Conservation (phyloP, 2,797 vertebrate species). For the Phrynocephalus forsythii region DNA sequence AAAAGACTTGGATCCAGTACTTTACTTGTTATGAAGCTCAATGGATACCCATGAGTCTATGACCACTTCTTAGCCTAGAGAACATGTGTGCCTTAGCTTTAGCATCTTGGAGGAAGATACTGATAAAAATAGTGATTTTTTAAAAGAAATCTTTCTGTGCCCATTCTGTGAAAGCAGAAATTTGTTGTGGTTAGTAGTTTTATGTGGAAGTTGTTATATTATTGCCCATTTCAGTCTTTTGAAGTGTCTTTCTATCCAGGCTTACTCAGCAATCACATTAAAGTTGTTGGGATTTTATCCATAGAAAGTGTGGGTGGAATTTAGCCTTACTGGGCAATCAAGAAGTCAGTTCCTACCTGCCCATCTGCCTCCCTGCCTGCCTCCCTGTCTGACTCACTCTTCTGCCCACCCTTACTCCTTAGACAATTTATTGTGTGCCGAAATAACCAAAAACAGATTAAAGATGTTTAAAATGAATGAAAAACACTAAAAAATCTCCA, state of each 20-base stretch:
- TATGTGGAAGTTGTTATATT: background rate
- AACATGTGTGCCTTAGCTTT: background rate
- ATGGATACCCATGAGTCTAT: background rate
- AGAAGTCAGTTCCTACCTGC: background rate
- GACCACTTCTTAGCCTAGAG: background rate
- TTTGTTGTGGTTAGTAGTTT: background rate
- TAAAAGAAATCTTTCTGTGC: background rate
- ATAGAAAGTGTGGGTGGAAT: background rate
- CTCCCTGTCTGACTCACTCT: too few species aligned
- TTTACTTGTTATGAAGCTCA: background rate
- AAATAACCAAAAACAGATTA: too few species aligned
- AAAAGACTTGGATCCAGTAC: background rate
- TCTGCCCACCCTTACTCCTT: too few species aligned
- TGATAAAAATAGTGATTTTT: background rate
- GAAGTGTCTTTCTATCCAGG: background rate
- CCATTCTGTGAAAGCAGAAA: background rate
- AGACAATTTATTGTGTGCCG: too few species aligned
- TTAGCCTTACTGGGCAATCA: background rate
- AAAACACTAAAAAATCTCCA: too few species aligned
- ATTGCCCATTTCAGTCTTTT: background rate
- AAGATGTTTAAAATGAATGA: too few species aligned
- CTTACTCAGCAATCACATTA: background rate
- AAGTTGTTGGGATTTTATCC: background rate
- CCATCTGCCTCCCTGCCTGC: too few species aligned
- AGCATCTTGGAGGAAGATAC: background rate